These are phyloP conservation scores for Camelus dromedarius DNA, from an alignment of 2,113 vertebrate species.

Conservation along the genomic window DNA sequence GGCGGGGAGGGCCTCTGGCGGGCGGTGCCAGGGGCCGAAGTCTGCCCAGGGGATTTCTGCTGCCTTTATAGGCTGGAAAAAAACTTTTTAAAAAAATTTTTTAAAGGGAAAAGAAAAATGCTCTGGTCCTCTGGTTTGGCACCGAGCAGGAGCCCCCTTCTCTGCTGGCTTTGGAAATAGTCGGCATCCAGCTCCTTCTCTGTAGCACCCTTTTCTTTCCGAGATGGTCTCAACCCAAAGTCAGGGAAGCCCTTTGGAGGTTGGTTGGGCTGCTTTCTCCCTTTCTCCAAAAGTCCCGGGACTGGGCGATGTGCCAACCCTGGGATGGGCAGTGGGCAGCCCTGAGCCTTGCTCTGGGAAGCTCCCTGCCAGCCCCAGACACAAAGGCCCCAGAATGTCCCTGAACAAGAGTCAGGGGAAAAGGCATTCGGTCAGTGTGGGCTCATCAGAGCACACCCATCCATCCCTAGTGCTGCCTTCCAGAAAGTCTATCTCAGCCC, in stretches of 20 bases:
- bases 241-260: not conserved
- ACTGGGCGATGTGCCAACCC: not conserved
- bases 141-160: not conserved
- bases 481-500: not conserved
- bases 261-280: not conserved
- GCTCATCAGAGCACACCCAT: not conserved
- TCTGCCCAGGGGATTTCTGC: not conserved
- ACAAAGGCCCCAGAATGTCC: not conserved
- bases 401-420: not conserved
- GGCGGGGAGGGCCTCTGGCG: not conserved
- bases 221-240: not conserved
- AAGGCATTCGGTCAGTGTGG: not conserved
- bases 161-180: not conserved
- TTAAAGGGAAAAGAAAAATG: not conserved
- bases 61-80: not conserved
- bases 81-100: not conserved
- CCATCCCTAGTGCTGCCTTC: not conserved
- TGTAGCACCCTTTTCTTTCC: not conserved
- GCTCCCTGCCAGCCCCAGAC: not conserved
- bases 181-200: not conserved
- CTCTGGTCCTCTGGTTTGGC: not conserved
- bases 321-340: not conserved
- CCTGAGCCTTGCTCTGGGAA: not conserved
- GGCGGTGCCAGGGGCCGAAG: fast-evolving
- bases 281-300: not conserved